A percentile compares a stretch with the other conserved stretches of the same genome.
phyloP scores from a whole-genome alignment of 2,888 invertebrate genomes.

The Hypena proboscidalis region DNA sequence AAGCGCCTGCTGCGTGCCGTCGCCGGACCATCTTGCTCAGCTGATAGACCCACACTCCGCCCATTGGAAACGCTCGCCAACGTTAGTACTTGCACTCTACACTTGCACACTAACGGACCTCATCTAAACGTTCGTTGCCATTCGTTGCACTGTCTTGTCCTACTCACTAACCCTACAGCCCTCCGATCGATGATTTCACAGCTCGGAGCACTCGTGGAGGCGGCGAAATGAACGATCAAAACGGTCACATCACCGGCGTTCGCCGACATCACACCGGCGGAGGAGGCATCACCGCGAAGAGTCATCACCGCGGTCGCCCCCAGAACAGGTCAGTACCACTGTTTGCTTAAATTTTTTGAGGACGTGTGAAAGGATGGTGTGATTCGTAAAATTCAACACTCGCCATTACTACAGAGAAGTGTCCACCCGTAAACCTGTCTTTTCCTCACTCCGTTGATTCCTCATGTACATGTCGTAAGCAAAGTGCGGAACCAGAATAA shows the following conservation, averaged over 20 bases:
- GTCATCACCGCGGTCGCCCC: slow-evolving; percentile 77
- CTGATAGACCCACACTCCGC: slow-evolving; percentile 67
- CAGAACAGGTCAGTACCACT: slow-evolving; percentile 79
- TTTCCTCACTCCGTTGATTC: slow-evolving; percentile 46
- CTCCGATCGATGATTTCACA: slow-evolving; percentile 87
- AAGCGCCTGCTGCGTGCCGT: slow-evolving; percentile 75
- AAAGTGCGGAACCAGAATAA: slow-evolving; percentile 79
- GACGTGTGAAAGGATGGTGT: slow-evolving; percentile 61
- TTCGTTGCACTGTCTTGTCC: slow-evolving; percentile 51
- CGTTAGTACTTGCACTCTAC: slow-evolving; percentile 66
- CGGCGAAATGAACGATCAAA: slow-evolving; percentile 93
- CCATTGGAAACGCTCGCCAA: slow-evolving; percentile 65
- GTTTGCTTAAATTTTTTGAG: slow-evolving; percentile 57
- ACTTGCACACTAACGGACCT: slow-evolving; percentile 63
- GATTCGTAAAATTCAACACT: slow-evolving; percentile 64
- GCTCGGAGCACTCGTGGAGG: slow-evolving; percentile 91
- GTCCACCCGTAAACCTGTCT: slow-evolving; percentile 77
- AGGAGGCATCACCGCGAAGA: slow-evolving; percentile 86
- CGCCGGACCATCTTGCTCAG: slow-evolving; percentile 65
- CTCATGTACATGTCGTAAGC: slow-evolving; percentile 61
- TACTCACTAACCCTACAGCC: slow-evolving; percentile 81
- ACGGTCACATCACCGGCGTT: slow-evolving; percentile 93
- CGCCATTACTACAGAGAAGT: slow-evolving; percentile 61
- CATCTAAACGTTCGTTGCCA: slow-evolving; percentile 63
- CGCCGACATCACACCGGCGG: slow-evolving; percentile 91